Evolutionary conservation across 2,797 vertebrate species (phyloP), one percentile per base, ranked within the genome.

Genomic region (Clarias platycephalus): DNA sequence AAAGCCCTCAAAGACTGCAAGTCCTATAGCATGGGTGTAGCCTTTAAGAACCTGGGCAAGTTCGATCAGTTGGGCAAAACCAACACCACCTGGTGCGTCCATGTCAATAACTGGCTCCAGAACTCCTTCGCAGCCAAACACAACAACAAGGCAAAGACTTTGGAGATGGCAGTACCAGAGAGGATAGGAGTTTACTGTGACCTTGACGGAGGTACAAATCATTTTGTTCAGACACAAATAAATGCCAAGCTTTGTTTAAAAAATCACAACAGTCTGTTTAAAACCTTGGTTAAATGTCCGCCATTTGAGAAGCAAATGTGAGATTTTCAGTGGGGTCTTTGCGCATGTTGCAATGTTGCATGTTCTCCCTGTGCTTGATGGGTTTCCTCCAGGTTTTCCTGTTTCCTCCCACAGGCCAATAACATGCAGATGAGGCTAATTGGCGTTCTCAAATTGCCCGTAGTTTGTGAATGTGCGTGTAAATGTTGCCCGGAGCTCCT

Each of bases 21-120:
- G 92, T 97, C 96, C 0, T 96, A 97, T 87, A 97, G 96, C 0
- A 93, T 97, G 81, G 97, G 97, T 16, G 94, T 98, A 86, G 94
- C 95, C 0, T 97, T 97, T 66, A 95, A 94, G 88, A 96, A 94
- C 86, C 91, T 96, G 68, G 97, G 97, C 26, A 97, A 97, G 66
- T 99, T 97, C 81, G 97, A 98, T 88, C 97, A 98, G n/a, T 92
- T 99, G 88, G 97, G 97, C 71, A 98, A 96, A 90, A 97, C 95
- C 10, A 91, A 93, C n/a, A 94, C 93, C 40, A 97, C 97, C 2
- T 99, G 97, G 97, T 98, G 97, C 89, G 91, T 98, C 74, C 94
- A 96, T 62, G 91, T 97, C 88, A 99, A 97, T 93, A 98, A 97
- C 89, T 99, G 97, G 97, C 94, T 99, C 83, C 97, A 98, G 93